Base-by-base conservation (phyloP, 1,140 invertebrate species). In the Holotrichia oblita region DNA sequence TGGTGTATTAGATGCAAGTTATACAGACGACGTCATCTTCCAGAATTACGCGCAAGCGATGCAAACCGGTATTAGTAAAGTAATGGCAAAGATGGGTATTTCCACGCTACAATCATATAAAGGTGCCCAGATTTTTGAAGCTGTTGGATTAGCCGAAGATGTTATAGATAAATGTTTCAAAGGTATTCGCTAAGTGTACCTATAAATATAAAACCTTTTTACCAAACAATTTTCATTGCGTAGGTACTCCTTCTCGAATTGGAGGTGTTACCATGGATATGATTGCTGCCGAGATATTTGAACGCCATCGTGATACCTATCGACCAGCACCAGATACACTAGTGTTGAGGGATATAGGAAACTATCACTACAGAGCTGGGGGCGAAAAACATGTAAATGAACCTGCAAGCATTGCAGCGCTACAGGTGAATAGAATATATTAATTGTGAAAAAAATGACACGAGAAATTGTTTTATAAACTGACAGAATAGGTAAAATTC, bases 11-110 rank as follows among this genome's bases (percentile, higher is more conserved):
- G 93, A 94, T 82, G 88, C 91, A 4, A 89, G 89, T 0, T 89
- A 97, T 0, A 92, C 92, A 1, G 96, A 99, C 85, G 91, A 95
- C n/a, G 90, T 93, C 72, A 94, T 99, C 79, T 99, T 93, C 85
- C 88, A 92, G 79, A 93, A 90, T 2, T 95, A 90, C 86, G 87
- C 88, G 69, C 87, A 90, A 79, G 89, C 91, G 79, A 91, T 85
- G 83, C 82, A 86, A 79, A 86, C 85, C 14, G 82, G 85, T 17
- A 85, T 86, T 40, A 85, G 82, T 73, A 87, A 87, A 81, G 86
- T 99, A 0, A 99, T 99, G 98, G 98, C 98, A 0, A 99, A 99
- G 88, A 99, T 99, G 98, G 98, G 98, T 48, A 99, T 99, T 84
- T 98, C 97, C 59, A 99, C 98, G 0, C 88, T 99, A 17, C 98